Conservation (phyloP, 2,797 vertebrate genomes). For the Cuniculus paca region DNA sequence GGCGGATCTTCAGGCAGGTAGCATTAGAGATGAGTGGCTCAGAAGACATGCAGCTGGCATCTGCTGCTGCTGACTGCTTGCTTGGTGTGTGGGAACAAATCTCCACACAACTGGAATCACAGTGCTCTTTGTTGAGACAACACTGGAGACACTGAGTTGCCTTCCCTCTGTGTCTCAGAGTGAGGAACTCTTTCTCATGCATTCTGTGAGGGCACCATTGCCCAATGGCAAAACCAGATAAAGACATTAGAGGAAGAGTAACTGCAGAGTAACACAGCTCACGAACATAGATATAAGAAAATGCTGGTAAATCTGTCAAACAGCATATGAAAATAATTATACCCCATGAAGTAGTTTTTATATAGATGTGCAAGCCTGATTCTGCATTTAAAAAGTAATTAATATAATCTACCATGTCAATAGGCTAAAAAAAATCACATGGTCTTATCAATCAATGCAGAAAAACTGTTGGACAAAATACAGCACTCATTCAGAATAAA, state of each 20-base stretch:
- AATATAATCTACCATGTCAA: not conserved
- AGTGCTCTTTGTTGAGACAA: not conserved
- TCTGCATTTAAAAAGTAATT: not conserved
- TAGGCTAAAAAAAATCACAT: not conserved
- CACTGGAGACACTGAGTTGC: not conserved
- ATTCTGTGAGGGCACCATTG: not conserved
- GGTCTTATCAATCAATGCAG: not conserved
- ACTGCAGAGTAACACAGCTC: not conserved
- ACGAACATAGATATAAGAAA: not conserved
- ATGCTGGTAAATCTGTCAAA: not conserved
- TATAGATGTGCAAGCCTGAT: not conserved
- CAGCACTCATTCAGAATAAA: conserved; percentile 6
- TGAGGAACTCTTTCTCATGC: not conserved
- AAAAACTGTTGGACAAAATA: not conserved
- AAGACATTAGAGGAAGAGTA: conserved; percentile 3
- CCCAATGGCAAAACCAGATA: not conserved
- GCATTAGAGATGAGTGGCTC: not conserved
- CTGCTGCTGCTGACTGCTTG: not conserved
- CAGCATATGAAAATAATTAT: not conserved
- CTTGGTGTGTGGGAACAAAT: not conserved
- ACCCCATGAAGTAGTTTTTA: not conserved
- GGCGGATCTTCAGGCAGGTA: not conserved
- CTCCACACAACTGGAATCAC: not conserved
- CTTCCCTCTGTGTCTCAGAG: not conserved
- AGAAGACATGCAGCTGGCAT: not conserved